Percentiles rank a stretch among this genome's conserved stretches.
Evolutionary conservation across 2,113 vertebrate species (phyloP).

Genomic region (Phylloscopus trochiloides): DNA sequence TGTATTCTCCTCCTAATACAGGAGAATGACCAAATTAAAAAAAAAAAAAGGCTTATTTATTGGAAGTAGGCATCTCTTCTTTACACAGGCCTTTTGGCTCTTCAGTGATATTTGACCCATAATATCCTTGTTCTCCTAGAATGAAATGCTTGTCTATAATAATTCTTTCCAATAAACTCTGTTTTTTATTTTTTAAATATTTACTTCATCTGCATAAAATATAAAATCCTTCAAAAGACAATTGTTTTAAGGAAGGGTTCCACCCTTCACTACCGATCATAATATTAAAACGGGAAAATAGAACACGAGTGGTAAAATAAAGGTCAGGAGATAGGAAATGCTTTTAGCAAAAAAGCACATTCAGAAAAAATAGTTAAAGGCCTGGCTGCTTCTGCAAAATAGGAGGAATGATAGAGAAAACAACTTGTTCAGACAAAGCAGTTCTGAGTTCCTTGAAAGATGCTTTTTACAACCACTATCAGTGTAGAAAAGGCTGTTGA

Average conservation of each 20-base stretch:
- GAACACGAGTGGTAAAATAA: neutral
- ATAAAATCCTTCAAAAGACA: conserved; percentile 20
- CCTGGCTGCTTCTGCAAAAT: neutral
- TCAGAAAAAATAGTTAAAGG: neutral
- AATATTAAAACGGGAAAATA: neutral
- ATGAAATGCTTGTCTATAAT: neutral
- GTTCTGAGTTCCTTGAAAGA: neutral
- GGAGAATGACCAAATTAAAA: neutral
- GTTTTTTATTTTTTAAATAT: neutral
- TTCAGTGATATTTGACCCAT: neutral
- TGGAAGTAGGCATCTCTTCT: neutral
- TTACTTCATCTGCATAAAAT: conserved; percentile 8
- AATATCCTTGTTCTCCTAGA: neutral
- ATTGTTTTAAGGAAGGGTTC: neutral
- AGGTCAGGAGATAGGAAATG: conserved; percentile 22
- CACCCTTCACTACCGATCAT: neutral
- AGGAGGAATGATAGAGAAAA: neutral
- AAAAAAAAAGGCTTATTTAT: neutral
- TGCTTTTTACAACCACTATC: neutral
- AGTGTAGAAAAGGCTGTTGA: neutral
- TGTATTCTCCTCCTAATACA: neutral
- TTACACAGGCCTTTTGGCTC: neutral
- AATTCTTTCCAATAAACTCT: neutral
- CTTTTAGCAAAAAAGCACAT: conserved; percentile 12
- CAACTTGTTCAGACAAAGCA: neutral